A percentile compares a stretch with the other conserved stretches of the same genome.
These are phyloP conservation scores for Trematocara zebra DNA, from an alignment of 2,113 vertebrate species.

Conservation along the genomic window DNA sequence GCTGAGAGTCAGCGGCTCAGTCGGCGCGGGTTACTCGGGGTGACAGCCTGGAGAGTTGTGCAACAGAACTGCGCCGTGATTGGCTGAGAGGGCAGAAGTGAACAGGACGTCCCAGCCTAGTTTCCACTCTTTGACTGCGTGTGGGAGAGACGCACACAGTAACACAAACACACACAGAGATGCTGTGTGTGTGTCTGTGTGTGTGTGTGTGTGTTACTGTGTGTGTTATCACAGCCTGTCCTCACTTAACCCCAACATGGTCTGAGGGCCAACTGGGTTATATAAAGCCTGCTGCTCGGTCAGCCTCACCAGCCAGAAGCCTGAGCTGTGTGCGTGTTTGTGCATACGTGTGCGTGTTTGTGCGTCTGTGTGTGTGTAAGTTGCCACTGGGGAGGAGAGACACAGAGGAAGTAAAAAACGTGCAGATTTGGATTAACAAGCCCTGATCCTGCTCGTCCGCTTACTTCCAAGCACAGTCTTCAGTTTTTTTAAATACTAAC, in stretches of 20 bases:
- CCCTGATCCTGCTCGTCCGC: background rate
- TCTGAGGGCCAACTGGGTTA: constrained; percentile 57
- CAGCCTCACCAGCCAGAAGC: constrained; percentile 31
- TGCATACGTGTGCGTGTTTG: accelerated
- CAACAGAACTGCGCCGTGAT: constrained; percentile 44
- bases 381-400: background rate
- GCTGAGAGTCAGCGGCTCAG: constrained; percentile 8
- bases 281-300: constrained; percentile 54
- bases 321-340: background rate
- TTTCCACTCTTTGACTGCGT: constrained; percentile 28
- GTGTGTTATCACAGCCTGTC: constrained; percentile 14
- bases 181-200: background rate
- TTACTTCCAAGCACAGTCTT: background rate
- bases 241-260: constrained; percentile 36
- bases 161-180: background rate
- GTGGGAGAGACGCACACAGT: background rate
- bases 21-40: constrained; percentile 30
- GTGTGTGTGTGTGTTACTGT: background rate
- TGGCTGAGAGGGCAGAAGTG: constrained; percentile 49
- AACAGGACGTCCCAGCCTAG: constrained; percentile 65
- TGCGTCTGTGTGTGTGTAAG: accelerated
- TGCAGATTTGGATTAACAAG: background rate
- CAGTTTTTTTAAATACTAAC: background rate
- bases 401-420: background rate
- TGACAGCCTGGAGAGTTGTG: constrained; percentile 48